Conservation (phyloP, 2,113 vertebrate genomes). For the Mohoua ochrocephala region DNA sequence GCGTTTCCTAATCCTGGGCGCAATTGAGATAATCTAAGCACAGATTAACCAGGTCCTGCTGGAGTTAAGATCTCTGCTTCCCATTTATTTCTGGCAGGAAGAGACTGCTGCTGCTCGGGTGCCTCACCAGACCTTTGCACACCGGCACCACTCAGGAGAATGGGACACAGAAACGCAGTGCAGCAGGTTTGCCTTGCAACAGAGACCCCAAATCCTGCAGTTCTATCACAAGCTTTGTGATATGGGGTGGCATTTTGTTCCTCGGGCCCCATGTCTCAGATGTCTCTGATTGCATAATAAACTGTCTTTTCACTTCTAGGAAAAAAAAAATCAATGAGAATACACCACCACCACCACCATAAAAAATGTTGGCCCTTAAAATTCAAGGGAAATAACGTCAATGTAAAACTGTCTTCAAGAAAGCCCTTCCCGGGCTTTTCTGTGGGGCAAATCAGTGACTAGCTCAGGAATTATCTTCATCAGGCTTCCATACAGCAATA, state of each 20-base stretch:
- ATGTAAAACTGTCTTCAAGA: neutral
- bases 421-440: neutral
- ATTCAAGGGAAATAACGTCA: neutral
- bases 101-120: accelerated
- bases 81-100: neutral
- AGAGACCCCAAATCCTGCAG: neutral
- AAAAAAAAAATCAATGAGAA: neutral
- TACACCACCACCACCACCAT: too few species aligned
- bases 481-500: neutral
- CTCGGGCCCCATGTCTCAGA: too few species aligned
- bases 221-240: neutral
- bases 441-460: neutral
- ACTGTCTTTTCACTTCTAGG: neutral
- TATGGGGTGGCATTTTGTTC: neutral
- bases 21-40: conserved; percentile 20
- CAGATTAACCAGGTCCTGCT: conserved; percentile 35
- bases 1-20: neutral
- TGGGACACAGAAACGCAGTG: accelerated
- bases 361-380: neutral
- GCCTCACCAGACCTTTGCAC: neutral
- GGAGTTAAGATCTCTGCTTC: neutral
- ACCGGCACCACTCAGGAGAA: accelerated
- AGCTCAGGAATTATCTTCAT: neutral
- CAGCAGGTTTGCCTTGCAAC: accelerated
- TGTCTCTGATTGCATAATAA: neutral